Evolutionary conservation across 2,797 vertebrate genomes (phyloP).

Genomic region (Zenarchopterus dispar): DNA sequence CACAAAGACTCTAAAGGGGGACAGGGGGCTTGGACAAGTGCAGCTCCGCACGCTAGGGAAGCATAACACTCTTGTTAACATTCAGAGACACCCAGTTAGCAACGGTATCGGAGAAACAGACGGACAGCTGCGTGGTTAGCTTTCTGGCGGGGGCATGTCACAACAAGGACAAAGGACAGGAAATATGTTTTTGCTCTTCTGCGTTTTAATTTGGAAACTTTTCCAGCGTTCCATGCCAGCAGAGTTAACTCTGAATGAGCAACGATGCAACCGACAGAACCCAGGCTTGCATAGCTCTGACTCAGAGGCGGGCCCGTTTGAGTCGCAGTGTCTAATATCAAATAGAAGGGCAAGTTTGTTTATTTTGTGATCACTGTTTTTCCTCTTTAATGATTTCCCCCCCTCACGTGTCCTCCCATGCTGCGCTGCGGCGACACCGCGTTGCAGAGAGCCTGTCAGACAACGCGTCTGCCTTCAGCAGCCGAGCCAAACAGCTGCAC

Average conservation of each 20-base stretch:
- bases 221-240: slow-evolving; percentile 14
- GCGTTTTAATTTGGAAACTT: slow-evolving; percentile 25
- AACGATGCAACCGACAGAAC: slow-evolving; percentile 26
- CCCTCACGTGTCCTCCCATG: slow-evolving; percentile 19
- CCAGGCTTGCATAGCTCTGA: slow-evolving; percentile 33
- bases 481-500: slow-evolving; percentile 96
- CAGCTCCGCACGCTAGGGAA: slow-evolving; percentile 25
- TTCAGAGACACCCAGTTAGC: slow-evolving; percentile 42
- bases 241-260: neutral
- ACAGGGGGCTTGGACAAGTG: slow-evolving; percentile 8
- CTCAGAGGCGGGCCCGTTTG: slow-evolving; percentile 8
- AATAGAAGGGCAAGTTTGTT: slow-evolving; percentile 7
- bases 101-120: slow-evolving; percentile 37
- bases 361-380: slow-evolving; percentile 7
- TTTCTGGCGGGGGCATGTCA: slow-evolving; percentile 10
- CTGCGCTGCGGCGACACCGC: slow-evolving; percentile 10
- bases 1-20: slow-evolving; percentile 34
- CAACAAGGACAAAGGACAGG: slow-evolving; percentile 12
- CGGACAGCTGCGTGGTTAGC: neutral
- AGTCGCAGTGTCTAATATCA: slow-evolving; percentile 8
- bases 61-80: slow-evolving; percentile 23
- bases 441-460: slow-evolving; percentile 93
- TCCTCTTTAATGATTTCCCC: neutral
- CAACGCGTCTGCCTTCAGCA: slow-evolving; percentile 97
- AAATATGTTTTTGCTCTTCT: slow-evolving; percentile 31